phyloP scores from a whole-genome alignment of 2,113 vertebrate genomes.

The Siniperca chuatsi region DNA sequence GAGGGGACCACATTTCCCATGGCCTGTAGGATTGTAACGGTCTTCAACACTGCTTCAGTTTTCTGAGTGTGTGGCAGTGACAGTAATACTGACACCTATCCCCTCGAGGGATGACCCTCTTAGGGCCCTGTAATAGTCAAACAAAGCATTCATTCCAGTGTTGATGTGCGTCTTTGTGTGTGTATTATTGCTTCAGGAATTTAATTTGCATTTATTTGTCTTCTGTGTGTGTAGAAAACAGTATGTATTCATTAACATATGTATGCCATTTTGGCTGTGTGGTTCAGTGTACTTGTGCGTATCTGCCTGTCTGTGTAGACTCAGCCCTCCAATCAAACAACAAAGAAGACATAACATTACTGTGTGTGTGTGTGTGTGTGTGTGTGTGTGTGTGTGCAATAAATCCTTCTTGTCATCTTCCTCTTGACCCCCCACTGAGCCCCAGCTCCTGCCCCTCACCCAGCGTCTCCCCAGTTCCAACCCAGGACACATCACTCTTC shows the following conservation, averaged over 20 bases:
- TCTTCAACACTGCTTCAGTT: constrained; percentile 19
- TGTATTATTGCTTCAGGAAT: constrained; percentile 53
- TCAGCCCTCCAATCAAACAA: constrained; percentile 18
- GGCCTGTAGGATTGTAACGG: constrained; percentile 31
- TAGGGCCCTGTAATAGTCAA: constrained; percentile 36
- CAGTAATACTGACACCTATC: constrained; percentile 26
- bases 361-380: not conserved
- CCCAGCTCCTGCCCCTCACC: not conserved
- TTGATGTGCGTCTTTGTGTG: constrained; percentile 37
- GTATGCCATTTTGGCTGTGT: constrained; percentile 18
- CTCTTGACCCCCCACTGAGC: constrained; percentile 31
- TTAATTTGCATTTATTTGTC: constrained; percentile 66
- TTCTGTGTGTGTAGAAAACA: constrained; percentile 20
- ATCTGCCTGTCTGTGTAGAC: constrained; percentile 12
- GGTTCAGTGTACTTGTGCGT: not conserved
- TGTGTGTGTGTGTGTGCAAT: constrained; percentile 29
- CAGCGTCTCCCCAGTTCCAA: not conserved
- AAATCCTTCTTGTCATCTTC: constrained; percentile 47
- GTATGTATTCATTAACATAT: constrained; percentile 60
- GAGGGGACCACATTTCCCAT: constrained; percentile 67
- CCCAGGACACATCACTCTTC: constrained; percentile 35
- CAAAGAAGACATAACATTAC: constrained; percentile 34
- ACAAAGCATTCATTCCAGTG: constrained; percentile 44
- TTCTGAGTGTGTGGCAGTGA: constrained; percentile 34
- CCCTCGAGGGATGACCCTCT: constrained; percentile 29